phyloP scores from a whole-genome alignment of 2,113 vertebrate genomes.

The Garra rufa region DNA sequence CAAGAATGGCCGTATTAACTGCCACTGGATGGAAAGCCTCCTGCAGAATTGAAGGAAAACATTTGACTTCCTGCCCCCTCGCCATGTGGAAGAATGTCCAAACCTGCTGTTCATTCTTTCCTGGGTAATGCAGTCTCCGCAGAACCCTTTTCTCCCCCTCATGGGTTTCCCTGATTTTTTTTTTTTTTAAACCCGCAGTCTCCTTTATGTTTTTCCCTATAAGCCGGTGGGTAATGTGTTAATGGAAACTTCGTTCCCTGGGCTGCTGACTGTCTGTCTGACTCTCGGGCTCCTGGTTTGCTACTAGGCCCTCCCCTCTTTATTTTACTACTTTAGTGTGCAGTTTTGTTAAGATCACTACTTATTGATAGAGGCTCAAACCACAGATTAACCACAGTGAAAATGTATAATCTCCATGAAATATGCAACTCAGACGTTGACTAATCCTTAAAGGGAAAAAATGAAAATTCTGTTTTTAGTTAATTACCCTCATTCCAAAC shows the following conservation, averaged over 20 bases:
- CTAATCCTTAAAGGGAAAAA: slow-evolving; percentile 6
- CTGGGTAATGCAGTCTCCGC: slow-evolving; percentile 58
- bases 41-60: slow-evolving; percentile 63
- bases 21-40: slow-evolving; percentile 63
- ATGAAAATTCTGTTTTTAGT: too few species aligned
- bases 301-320: slow-evolving; percentile 51
- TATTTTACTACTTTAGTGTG: slow-evolving; percentile 40
- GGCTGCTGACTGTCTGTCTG: slow-evolving; percentile 53
- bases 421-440: slow-evolving; percentile 43
- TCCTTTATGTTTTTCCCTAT: slow-evolving; percentile 43
- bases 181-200: slow-evolving; percentile 47
- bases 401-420: slow-evolving; percentile 33
- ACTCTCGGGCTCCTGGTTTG: slow-evolving; percentile 49
- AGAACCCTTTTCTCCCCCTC: slow-evolving; percentile 47
- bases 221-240: slow-evolving; percentile 47
- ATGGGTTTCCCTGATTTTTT: slow-evolving; percentile 28
- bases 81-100: slow-evolving; percentile 59
- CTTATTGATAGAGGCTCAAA: slow-evolving; percentile 36
- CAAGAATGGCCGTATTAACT: slow-evolving; percentile 60
- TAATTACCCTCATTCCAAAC: too few species aligned
- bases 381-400: slow-evolving; percentile 49
- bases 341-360: slow-evolving; percentile 49
- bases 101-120: slow-evolving; percentile 70
- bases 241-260: slow-evolving; percentile 57
- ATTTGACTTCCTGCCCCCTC: slow-evolving; percentile 64